These are phyloP conservation scores for Heterodera filipjevi DNA, from an alignment of 2,888 invertebrate genomes.

Conservation along the genomic window DNA sequence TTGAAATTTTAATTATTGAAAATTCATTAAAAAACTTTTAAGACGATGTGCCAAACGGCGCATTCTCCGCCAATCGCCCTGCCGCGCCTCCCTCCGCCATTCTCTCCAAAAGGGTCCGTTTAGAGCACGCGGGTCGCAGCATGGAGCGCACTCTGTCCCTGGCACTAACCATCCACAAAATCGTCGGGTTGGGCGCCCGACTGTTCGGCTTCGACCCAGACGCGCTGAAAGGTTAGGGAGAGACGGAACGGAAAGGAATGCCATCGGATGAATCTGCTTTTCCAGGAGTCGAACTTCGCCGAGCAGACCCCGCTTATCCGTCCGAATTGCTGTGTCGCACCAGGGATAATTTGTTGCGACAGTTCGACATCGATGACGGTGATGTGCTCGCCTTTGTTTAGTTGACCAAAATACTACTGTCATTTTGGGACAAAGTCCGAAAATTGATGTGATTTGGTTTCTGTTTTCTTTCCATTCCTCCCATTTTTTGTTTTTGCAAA, in stretches of 20 bases:
- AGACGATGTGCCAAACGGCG: background rate
- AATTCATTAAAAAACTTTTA: no score
- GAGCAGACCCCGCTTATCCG: conserved; percentile 22
- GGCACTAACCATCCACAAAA: conserved; percentile 30
- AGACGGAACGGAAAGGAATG: background rate
- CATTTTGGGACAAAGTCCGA: background rate
- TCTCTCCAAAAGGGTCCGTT: background rate
- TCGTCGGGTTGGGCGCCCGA: conserved; percentile 34
- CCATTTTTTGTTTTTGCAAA: no score
- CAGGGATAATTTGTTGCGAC: conserved; percentile 32
- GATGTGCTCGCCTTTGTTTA: conserved; percentile 24
- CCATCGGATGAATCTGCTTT: background rate
- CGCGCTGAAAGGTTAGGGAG: conserved; percentile 5
- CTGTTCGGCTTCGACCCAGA: conserved; percentile 34
- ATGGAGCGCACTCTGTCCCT: conserved; percentile 27
- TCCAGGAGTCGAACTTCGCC: conserved; percentile 24
- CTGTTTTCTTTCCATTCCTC: no score
- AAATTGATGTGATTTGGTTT: background rate
- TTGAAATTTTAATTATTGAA: no score
- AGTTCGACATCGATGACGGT: conserved; percentile 31
- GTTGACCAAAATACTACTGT: background rate
- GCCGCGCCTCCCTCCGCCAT: background rate
- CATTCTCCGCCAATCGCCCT: background rate
- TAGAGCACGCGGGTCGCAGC: background rate
- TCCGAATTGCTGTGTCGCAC: conserved; percentile 31